A percentile compares a stretch with the other conserved stretches of the same genome.
phyloP scores from a whole-genome alignment of 2,797 vertebrate species.

The Pelochelys cantorii region DNA sequence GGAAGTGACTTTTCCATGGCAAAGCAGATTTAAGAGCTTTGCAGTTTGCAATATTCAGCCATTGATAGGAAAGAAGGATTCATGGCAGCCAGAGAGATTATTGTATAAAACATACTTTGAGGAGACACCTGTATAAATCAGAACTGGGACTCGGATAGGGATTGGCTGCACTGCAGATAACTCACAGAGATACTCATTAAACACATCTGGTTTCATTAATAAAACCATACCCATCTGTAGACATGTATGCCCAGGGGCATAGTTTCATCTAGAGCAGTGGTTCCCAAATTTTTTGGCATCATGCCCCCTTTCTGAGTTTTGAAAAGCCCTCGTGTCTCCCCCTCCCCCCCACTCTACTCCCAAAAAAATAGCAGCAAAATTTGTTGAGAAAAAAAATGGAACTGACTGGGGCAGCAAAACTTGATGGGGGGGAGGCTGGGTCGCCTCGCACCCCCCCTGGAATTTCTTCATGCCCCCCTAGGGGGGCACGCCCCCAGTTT shows the following conservation, averaged over 20 bases:
- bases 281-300: no score
- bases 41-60: slow-evolving; percentile 34
- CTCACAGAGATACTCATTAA: slow-evolving; percentile 43
- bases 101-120: slow-evolving; percentile 37
- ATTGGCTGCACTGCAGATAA: slow-evolving; percentile 38
- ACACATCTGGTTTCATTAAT: not conserved
- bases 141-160: not conserved
- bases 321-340: no score
- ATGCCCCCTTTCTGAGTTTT: no score
- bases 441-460: no score
- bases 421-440: no score
- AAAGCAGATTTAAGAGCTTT: not conserved
- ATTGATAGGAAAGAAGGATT: slow-evolving; percentile 8
- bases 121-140: slow-evolving; percentile 49
- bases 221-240: not conserved
- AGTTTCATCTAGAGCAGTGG: not conserved
- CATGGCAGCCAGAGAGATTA: slow-evolving; percentile 5
- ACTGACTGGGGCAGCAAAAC: no score
- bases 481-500: no score
- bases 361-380: no score
- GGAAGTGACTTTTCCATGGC: not conserved
- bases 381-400: no score
- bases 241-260: no score
- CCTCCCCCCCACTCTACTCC: no score
- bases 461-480: no score